Evolutionary conservation across 1,140 invertebrate genomes (phyloP), one percentile per base, ranked within the genome.

Genomic region (Manduca sexta): DNA sequence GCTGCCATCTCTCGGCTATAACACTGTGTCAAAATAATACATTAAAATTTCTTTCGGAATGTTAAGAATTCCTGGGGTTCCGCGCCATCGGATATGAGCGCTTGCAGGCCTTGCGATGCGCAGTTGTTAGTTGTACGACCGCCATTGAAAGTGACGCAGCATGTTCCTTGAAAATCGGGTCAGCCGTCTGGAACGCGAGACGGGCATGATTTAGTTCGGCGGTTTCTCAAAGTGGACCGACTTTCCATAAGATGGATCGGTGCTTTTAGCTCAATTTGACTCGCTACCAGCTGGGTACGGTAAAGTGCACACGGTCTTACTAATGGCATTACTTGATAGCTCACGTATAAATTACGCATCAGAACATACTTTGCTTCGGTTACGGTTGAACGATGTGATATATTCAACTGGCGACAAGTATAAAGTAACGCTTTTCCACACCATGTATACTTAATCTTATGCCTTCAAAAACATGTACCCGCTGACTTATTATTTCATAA

Each of bases 11-110:
- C 44, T 42, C 46, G 59, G 58, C 45, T 65, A 62, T 73, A 71
- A 71, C 67, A 68, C 67, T 68, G 66, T 74, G 71, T 73, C 69
- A 76, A 75, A 78, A 75, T 75, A 79, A 77, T 70, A 70, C 69
- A 77, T 80, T 78, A 71, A 74, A 82, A 35, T 43, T 30, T 12
- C 26, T 30, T 14, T 29, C 8, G 34, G 14, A 14, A 35, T 35
- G 14, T 35, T 6, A n/a, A 5, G 8, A 35, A 35, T 35, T 13
- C 12, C 6, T 14, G 14, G 14, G 12, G 34, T 10, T 35, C 34
- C n/a, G n/a, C n/a, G n/a, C n/a, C n/a, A 13, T 35, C n/a, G n/a
- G 7, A 12, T 10, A 12, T 35, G 34, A 12, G 38, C 38, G 15
- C 18, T 43, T 15, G n/a, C 41, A n/a, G n/a, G n/a, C n/a, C n/a